Percentiles rank a stretch among this genome's conserved stretches.
These are phyloP conservation scores for Leiothrix lutea DNA, from an alignment of 2,113 vertebrate genomes.

Conservation along the genomic window DNA sequence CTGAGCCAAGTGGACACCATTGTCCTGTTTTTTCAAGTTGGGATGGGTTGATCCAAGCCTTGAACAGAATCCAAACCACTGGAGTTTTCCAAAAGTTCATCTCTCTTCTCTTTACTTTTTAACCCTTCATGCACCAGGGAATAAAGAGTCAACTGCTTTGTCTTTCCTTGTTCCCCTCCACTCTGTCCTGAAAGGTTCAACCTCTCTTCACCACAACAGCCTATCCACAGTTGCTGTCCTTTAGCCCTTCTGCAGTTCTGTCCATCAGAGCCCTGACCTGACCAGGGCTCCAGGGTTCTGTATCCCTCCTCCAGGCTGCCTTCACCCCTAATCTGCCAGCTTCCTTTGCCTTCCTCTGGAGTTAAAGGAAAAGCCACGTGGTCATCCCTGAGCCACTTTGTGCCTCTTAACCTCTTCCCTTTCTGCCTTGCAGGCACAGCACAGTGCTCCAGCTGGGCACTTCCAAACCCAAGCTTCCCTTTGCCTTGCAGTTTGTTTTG, in stretches of 20 bases:
- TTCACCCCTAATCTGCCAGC: background rate
- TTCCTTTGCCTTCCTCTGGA: background rate
- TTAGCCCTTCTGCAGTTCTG: background rate
- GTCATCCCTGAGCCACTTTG: background rate
- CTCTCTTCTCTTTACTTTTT: background rate
- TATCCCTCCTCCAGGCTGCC: background rate
- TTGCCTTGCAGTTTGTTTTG: background rate
- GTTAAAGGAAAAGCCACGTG: background rate
- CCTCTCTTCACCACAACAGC: background rate
- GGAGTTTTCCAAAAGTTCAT: background rate
- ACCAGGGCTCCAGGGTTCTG: background rate
- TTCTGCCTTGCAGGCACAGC: background rate
- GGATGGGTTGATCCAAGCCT: background rate
- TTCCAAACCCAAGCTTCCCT: background rate
- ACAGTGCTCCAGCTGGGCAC: background rate
- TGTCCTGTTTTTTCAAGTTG: conserved; percentile 2
- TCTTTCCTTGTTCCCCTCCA: background rate
- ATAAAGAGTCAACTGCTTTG: background rate
- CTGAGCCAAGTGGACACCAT: conserved; percentile 17
- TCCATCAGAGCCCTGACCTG: background rate
- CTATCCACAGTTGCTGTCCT: background rate
- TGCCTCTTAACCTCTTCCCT: background rate
- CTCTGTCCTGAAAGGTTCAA: background rate
- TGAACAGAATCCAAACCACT: conserved; percentile 18
- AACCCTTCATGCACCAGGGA: background rate